These are phyloP conservation scores for Podiceps cristatus DNA, from an alignment of 2,113 vertebrate genomes.

Conservation along the genomic window DNA sequence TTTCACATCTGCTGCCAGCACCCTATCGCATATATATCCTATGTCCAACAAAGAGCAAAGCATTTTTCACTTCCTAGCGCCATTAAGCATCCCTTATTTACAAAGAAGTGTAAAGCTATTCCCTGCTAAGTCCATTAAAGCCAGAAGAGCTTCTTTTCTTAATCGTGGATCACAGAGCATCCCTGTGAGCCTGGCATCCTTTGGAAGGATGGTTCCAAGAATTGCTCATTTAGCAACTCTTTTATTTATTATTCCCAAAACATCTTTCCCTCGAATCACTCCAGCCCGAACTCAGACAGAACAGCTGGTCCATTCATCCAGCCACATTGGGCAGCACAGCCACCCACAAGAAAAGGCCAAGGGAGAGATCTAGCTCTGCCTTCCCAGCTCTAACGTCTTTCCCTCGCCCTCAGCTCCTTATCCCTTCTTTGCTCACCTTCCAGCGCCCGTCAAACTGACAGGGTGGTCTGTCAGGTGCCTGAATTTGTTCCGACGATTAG, in stretches of 20 bases:
- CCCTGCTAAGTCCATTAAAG: constrained; percentile 1
- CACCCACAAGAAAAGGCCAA: not conserved
- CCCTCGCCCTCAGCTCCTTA: not conserved
- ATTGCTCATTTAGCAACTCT: not conserved
- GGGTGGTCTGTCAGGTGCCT: constrained; percentile 85
- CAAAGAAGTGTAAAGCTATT: not conserved
- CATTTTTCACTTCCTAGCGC: not conserved
- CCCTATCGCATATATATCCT: not conserved
- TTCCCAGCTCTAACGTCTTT: not conserved
- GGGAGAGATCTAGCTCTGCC: not conserved
- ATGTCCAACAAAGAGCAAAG: not conserved
- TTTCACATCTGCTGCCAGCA: not conserved
- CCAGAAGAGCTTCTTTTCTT: constrained; percentile 33
- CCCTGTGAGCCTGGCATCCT: not conserved
- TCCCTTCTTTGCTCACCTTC: constrained; percentile 77
- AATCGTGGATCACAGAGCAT: constrained; percentile 1
- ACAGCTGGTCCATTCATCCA: not conserved
- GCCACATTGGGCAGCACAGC: not conserved
- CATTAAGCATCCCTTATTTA: accelerated
- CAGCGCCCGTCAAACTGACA: constrained; percentile 81
- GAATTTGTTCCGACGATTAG: constrained; percentile 80
- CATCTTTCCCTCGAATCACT: not conserved
- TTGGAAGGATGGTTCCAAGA: not conserved
- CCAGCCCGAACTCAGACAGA: accelerated
- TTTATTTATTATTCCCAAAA: not conserved